These are phyloP conservation scores for Steinernema hermaphroditum DNA, from an alignment of 2,888 invertebrate species.

Conservation along the genomic window DNA sequence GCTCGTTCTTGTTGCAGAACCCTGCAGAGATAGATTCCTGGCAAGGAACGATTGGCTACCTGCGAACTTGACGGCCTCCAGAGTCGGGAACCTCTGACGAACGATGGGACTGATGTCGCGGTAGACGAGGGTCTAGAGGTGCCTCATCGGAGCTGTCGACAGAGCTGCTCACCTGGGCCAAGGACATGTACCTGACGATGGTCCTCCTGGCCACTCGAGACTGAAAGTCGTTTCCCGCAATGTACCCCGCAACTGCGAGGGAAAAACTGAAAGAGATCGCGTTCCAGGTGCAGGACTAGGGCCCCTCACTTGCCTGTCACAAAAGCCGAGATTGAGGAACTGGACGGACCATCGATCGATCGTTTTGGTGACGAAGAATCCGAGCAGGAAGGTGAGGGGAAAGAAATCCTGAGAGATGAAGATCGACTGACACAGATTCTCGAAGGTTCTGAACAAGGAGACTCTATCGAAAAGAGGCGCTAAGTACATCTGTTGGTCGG, in stretches of 20 bases:
- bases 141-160: background rate
- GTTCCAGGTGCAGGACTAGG: background rate
- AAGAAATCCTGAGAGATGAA: slow-evolving; percentile 9
- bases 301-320: slow-evolving; percentile 10
- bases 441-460: background rate
- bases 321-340: slow-evolving; percentile 10
- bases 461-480: no score
- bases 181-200: background rate
- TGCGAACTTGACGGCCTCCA: slow-evolving; percentile 1
- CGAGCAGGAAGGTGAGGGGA: slow-evolving; percentile 15
- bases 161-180: background rate
- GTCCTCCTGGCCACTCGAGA: background rate
- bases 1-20: slow-evolving; percentile 19
- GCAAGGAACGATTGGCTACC: no score
- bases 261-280: background rate
- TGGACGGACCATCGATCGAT: slow-evolving; percentile 12
- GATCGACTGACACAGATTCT: background rate
- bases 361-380: slow-evolving; percentile 16
- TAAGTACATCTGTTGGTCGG: background rate
- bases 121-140: background rate
- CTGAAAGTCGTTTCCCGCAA: background rate
- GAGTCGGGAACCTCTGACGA: slow-evolving; percentile 5
- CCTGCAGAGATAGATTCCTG: no score
- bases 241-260: background rate
- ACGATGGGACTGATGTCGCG: slow-evolving; percentile 7